Base-by-base conservation (phyloP, 2,797 vertebrate species). In the Cheirogaleus major region DNA sequence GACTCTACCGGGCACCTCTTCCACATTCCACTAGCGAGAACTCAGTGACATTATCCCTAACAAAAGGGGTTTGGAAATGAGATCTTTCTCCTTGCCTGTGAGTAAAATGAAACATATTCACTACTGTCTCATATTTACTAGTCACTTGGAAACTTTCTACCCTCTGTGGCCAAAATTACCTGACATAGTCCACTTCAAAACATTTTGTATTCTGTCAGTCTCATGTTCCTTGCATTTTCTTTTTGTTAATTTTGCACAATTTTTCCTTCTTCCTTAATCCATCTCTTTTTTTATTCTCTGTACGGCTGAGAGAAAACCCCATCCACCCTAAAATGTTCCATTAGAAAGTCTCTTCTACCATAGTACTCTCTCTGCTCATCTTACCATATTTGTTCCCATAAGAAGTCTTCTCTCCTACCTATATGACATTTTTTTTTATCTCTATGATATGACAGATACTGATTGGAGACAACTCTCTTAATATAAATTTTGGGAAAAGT, bases 71-170 rank as follows among this genome's bases (percentile, higher is more conserved):
- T 73, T 32, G 4, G 30, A 48, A 85, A 67, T 43, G 15, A 32
- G 30, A 2, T 15, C n/a, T 83, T 87, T 88, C 45, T 85, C 25
- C 10, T 43, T 30, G 1, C 1, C 5, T 17, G 52, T 12, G 20
- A 79, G 23, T 45, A 90, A 97, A 85, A 43, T 25, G 2, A 55
- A 88, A 50, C 2, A 32, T 25, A 3, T 5, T 1, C 1, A 15
- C 27, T 4, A 7, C 9, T 15, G 0, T 45, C 4, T 80, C 20
- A 32, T 13, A 10, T 13, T 11, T 4, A 5, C 2, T 5, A 4
- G 11, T 43, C 48, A 63, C 45, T 57, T 43, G n/a, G 48, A 89
- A 88, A 23, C 20, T 50, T n/a, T 81, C 35, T 72, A 25, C 0
- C 5, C 8, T 85, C 9, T 81, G 14, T 57, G 12, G 11, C 41